phyloP scores from a whole-genome alignment of 2,797 vertebrate species.

The Falco columbarius region DNA sequence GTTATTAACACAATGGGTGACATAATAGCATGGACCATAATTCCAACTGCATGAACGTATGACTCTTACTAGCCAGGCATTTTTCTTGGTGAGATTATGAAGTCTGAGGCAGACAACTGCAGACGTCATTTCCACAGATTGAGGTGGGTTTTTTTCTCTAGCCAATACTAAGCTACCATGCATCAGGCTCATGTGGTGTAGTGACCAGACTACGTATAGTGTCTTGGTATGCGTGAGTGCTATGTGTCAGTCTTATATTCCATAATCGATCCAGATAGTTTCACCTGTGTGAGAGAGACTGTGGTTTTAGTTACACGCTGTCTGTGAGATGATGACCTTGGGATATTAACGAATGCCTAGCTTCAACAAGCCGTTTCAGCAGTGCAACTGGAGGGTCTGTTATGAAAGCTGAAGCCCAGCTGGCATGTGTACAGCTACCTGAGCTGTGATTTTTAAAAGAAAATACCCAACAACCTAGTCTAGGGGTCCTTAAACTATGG shows the following conservation, averaged over 20 bases:
- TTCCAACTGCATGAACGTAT: background rate
- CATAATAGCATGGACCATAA: background rate
- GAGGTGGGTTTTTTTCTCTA: background rate
- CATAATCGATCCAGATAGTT: background rate
- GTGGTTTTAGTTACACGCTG: background rate
- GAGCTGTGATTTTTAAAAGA: background rate
- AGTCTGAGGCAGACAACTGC: background rate
- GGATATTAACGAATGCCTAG: background rate
- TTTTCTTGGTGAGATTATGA: background rate
- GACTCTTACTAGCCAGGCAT: background rate
- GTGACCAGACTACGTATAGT: background rate
- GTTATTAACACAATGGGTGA: background rate
- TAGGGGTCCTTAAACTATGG: background rate
- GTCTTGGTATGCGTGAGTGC: background rate
- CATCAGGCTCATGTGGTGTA: background rate
- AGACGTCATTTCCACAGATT: background rate
- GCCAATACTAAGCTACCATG: background rate
- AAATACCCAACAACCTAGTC: background rate
- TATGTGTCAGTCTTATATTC: background rate
- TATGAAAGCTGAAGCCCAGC: background rate
- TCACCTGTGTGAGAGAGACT: background rate
- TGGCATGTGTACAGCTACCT: background rate
- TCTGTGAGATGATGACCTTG: background rate
- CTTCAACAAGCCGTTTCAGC: background rate
- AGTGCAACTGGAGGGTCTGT: background rate